Conservation (phyloP, 2,888 invertebrate species). For the Cryptus armator region DNA sequence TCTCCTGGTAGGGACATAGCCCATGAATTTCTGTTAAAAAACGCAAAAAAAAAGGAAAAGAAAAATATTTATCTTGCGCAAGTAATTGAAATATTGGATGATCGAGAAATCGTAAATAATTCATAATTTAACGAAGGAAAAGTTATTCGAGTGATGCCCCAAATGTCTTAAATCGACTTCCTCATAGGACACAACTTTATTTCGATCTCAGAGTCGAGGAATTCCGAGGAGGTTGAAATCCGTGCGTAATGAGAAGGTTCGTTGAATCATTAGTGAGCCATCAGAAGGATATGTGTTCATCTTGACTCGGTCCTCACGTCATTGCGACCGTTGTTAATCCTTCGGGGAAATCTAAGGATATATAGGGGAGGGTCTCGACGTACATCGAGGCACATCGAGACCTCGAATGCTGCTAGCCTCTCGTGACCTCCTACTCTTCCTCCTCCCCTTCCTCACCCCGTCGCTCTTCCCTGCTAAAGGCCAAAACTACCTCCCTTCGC, state of each 20-base stretch:
- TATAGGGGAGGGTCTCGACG: constrained; percentile 9
- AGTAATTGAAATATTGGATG: no score
- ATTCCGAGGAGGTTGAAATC: neutral
- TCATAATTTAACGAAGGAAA: no score
- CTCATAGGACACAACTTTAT: no score
- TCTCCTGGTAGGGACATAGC: neutral
- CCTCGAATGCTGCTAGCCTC: constrained; percentile 29
- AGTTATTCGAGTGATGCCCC: no score
- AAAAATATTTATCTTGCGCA: no score
- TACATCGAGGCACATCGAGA: neutral
- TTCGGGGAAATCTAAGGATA: constrained; percentile 44
- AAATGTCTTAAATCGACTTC: no score
- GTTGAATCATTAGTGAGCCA: constrained; percentile 12
- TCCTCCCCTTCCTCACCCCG: no score
- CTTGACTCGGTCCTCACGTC: neutral
- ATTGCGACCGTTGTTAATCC: constrained; percentile 22
- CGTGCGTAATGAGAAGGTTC: constrained; percentile 8
- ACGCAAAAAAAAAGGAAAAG: neutral
- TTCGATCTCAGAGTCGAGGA: neutral
- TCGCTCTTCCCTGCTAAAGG: neutral
- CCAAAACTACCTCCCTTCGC: constrained; percentile 12
- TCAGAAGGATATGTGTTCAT: neutral
- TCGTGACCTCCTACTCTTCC: neutral
- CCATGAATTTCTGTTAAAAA: no score
- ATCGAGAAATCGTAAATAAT: no score